Conservation (phyloP, 2,113 vertebrate genomes). For the Trinectes maculatus region DNA sequence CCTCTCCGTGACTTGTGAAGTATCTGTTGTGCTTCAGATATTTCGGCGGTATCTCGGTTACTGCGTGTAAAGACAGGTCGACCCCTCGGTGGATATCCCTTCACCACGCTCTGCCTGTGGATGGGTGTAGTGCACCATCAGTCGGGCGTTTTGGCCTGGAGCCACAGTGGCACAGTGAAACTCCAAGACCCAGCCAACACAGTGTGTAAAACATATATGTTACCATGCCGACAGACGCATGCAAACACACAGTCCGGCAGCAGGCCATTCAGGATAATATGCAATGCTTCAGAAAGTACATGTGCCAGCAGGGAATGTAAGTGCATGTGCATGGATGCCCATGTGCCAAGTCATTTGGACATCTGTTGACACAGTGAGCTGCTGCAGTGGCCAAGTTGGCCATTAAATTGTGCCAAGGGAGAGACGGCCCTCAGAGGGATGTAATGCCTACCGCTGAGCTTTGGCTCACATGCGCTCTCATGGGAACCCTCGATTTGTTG, state of each 20-base stretch:
- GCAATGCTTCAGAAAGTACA: constrained; percentile 13
- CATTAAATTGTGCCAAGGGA: constrained; percentile 59
- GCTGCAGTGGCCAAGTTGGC: constrained; percentile 66
- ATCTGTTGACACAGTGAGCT: constrained; percentile 66
- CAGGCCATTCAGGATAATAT: constrained; percentile 24
- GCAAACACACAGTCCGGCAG: constrained; percentile 20
- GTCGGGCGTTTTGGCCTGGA: constrained; percentile 26
- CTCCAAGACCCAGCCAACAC: not conserved
- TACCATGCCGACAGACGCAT: constrained; percentile 47
- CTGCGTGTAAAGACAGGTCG: constrained; percentile 27
- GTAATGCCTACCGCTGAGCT: constrained; percentile 66
- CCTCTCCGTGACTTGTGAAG: constrained; percentile 16
- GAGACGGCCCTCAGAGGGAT: constrained; percentile 54
- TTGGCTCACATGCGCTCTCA: constrained; percentile 38
- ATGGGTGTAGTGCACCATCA: constrained; percentile 28
- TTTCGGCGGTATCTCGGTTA: constrained; percentile 12
- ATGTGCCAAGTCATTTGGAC: constrained; percentile 59
- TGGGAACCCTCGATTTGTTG: constrained; percentile 3
- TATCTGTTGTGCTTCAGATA: constrained; percentile 17
- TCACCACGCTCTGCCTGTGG: not conserved
- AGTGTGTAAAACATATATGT: constrained; percentile 18
- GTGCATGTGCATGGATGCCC: constrained; percentile 56
- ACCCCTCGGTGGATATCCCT: constrained; percentile 5
- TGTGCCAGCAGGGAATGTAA: constrained; percentile 34
- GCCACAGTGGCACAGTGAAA: constrained; percentile 4